Evolutionary conservation across 2,888 invertebrate species (phyloP), one percentile per base, ranked within the genome.

Genomic region (Sericinus montela): DNA sequence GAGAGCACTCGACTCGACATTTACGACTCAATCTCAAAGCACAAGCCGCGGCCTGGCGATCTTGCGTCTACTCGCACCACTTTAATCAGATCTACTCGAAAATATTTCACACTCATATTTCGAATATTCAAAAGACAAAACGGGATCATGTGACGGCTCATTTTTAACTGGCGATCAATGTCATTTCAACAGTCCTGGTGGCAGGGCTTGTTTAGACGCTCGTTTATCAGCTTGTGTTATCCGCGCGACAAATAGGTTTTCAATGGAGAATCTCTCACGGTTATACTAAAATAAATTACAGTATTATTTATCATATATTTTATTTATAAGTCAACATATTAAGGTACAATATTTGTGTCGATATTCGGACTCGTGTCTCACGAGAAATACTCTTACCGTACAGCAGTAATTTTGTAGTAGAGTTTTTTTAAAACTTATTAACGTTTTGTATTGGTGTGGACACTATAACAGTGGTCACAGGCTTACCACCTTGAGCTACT

Each of bases 1-100:
- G 67, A 72, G 76, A 67, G 73, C 74, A 80, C 80, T 81, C 73
- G 77, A 80, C 64, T 71, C 76, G 88, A 87, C 86, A 67, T 88
- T 88, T 88, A 88, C 85, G 86, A 85, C 86, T 86, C 85, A 84
- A 88, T 88, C 80, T 76, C 71, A 72, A 83, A 79, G 75, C 83
- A 73, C 69, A 74, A 73, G 74, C 73, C 76, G 80, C 68, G 71
- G 68, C 72, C 67, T 67, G 63, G 64, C 71, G 70, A 75, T 73
- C 77, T 75, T 66, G 67, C 74, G 65, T 70, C 68, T 68, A 65
- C 63, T 70, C 63, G 57, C 61, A 73, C 87, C 80, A 80, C 62
- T 71, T 72, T 75, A 75, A 68, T 71, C 60, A 72, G 83, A 74
- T 51, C 81, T 72, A 55, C 72, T 67, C 58, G 63, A 54, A 59